A percentile compares a stretch with the other conserved stretches of the same genome.
Evolutionary conservation across 2,888 invertebrate species (phyloP).

Genomic region (Anthophora plumipes): DNA sequence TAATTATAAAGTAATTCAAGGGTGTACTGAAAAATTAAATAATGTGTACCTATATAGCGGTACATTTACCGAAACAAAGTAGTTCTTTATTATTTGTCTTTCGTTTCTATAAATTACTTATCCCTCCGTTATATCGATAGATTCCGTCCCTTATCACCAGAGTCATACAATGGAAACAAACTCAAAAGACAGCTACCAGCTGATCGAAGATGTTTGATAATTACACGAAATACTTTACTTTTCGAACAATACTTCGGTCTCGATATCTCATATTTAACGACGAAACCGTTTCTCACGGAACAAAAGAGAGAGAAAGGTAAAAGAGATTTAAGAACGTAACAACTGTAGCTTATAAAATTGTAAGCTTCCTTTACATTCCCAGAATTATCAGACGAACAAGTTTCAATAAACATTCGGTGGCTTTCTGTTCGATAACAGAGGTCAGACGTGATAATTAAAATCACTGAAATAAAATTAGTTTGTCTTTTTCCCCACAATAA

Average conservation of each 20-base stretch:
- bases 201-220: neutral
- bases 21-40: too few relatives aligned
- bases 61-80: too few relatives aligned
- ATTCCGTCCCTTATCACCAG: too few relatives aligned
- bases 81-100: too few relatives aligned
- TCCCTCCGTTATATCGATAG: too few relatives aligned
- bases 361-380: neutral
- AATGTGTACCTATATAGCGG: too few relatives aligned
- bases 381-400: neutral
- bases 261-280: neutral
- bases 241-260: neutral
- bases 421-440: neutral
- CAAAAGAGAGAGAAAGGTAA: neutral
- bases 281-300: neutral
- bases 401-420: constrained; percentile 11
- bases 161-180: neutral
- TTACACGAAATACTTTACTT: neutral
- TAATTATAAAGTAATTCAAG: too few relatives aligned
- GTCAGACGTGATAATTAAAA: constrained; percentile 4
- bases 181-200: neutral
- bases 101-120: too few relatives aligned
- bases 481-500: neutral
- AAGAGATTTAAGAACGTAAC: constrained; percentile 14
- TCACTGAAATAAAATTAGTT: neutral
- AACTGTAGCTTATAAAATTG: constrained; percentile 6